Evolutionary conservation across 2,113 vertebrate species (phyloP).

Genomic region (Anolis sagrei): DNA sequence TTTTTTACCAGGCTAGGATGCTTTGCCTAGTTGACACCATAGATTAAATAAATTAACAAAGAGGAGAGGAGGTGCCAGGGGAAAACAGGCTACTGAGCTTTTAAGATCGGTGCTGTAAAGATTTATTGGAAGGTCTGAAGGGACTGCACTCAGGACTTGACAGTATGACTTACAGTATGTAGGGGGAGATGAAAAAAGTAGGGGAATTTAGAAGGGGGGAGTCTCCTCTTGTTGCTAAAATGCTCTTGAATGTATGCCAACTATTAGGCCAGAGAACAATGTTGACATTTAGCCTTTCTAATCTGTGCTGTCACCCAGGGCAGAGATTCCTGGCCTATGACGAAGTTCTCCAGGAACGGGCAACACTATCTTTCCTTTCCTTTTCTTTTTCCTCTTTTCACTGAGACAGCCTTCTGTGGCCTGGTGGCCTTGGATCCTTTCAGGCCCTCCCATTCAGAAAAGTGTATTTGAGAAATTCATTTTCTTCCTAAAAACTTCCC

Average conservation of each 20-base stretch:
- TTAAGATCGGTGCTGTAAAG: constrained; percentile 60
- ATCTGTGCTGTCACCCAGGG: constrained; percentile 63
- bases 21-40: constrained; percentile 21
- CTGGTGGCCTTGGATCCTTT: background rate
- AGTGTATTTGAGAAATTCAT: background rate
- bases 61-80: constrained; percentile 39
- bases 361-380: background rate
- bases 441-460: background rate
- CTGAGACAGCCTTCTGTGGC: background rate
- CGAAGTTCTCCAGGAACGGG: constrained; percentile 41
- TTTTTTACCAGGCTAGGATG: constrained; percentile 8
- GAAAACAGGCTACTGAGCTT: constrained; percentile 49
- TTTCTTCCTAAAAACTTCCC: background rate
- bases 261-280: constrained; percentile 72
- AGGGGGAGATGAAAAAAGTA: constrained; percentile 11
- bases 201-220: constrained; percentile 24
- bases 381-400: constrained; percentile 14
- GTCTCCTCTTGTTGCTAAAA: constrained; percentile 58
- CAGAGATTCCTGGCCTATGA: constrained; percentile 67
- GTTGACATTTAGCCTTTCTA: constrained; percentile 72
- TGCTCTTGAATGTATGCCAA: constrained; percentile 65
- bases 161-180: constrained; percentile 58
- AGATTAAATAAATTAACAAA: constrained; percentile 55
- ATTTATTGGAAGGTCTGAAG: constrained; percentile 66
- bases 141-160: constrained; percentile 67